Conservation (phyloP, 2,113 vertebrate genomes). For the Varanus komodoensis region DNA sequence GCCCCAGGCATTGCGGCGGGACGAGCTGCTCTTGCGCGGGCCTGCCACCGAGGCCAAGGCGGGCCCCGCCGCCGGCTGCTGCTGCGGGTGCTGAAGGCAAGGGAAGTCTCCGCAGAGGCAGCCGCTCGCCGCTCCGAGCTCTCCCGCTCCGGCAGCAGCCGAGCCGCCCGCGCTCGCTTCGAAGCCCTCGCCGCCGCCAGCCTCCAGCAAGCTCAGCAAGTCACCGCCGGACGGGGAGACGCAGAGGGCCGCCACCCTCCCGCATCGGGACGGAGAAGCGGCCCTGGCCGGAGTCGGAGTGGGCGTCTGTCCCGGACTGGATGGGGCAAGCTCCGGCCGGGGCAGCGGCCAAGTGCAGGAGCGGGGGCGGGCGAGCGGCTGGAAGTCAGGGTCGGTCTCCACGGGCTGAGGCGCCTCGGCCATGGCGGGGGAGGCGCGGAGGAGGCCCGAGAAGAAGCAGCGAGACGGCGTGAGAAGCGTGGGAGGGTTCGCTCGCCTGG, state of each 20-base stretch:
- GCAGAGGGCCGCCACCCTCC: conserved; percentile 56
- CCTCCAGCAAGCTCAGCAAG: conserved; percentile 90
- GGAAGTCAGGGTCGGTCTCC: conserved; percentile 90
- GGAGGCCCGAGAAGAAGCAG: not conserved
- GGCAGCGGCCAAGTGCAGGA: conserved; percentile 96
- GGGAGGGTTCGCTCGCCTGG: conserved; percentile 9
- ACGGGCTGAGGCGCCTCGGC: conserved; percentile 86
- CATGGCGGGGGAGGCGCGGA: conserved; percentile 71
- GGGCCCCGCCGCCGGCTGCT: conserved; percentile 74
- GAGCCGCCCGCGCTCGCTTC: not conserved
- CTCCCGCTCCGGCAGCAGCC: not conserved
- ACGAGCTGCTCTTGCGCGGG: conserved; percentile 95
- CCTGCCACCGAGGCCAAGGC: conserved; percentile 75
- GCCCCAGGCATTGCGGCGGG: conserved; percentile 95
- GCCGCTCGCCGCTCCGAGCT: conserved; percentile 73
- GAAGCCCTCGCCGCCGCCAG: conserved; percentile 83
- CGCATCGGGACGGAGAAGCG: conserved; percentile 77
- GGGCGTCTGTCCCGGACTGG: conserved; percentile 88
- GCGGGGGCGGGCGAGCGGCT: conserved; percentile 86
- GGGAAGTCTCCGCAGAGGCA: conserved; percentile 36
- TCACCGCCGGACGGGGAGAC: conserved; percentile 69
- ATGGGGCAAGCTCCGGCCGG: conserved; percentile 91
- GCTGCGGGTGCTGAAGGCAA: conserved; percentile 75
- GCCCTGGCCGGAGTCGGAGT: conserved; percentile 73
- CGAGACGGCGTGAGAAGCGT: not conserved